Evolutionary conservation across 2,888 invertebrate genomes (phyloP).

Genomic region (Chamaedrilus cognettii): DNA sequence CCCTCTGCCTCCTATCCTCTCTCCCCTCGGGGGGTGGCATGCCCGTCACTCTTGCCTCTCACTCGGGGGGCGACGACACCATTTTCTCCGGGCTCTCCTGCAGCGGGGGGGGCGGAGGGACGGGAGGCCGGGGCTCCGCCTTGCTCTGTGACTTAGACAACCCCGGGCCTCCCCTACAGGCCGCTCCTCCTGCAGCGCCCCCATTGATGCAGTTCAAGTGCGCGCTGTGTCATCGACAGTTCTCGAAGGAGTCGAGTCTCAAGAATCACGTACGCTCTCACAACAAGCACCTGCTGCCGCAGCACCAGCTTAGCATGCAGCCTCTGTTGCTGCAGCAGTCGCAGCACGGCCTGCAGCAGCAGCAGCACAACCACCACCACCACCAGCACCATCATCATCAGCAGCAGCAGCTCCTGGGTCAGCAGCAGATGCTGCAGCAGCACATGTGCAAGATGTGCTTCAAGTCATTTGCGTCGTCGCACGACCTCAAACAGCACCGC

Average conservation of each 20-base stretch:
- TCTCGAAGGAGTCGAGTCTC: conserved; percentile 3
- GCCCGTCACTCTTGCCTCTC: not conserved
- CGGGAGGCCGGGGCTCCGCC: not conserved
- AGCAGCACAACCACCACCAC: not conserved
- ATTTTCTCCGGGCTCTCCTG: not conserved
- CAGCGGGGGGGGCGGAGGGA: not conserved
- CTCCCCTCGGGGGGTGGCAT: not conserved
- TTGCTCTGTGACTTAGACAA: conserved; percentile 5
- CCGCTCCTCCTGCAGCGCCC: not conserved
- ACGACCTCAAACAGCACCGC: not conserved
- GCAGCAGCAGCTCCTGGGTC: not conserved
- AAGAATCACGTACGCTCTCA: conserved; percentile 10
- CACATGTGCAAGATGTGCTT: not conserved
- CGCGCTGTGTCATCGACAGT: conserved; percentile 6
- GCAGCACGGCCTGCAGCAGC: not conserved
- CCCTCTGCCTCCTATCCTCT: not conserved
- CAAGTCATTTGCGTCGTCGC: not conserved
- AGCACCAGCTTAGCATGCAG: not conserved
- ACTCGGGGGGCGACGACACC: not conserved
- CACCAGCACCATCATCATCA: no score
- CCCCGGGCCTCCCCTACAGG: not conserved
- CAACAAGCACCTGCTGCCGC: not conserved
- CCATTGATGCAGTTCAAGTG: not conserved
- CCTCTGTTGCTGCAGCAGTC: conserved; percentile 1
- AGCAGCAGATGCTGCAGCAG: not conserved